These are phyloP conservation scores for Phortica magna DNA, from an alignment of 2,888 invertebrate species.

Conservation along the genomic window DNA sequence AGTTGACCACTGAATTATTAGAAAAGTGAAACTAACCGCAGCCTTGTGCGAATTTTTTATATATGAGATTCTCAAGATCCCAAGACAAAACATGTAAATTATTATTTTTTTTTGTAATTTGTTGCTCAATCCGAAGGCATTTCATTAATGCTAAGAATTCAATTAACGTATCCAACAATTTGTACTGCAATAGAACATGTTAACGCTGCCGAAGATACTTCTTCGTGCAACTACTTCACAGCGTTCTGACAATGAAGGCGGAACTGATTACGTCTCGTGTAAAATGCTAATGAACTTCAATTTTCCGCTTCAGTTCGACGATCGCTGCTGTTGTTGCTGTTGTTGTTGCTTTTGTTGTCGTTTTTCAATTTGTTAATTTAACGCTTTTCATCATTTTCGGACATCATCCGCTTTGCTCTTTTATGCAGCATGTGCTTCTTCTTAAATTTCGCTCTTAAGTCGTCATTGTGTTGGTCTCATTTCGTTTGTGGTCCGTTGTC, in stretches of 20 bases:
- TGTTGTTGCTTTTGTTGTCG: constrained; percentile 34
- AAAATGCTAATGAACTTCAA: constrained; percentile 45
- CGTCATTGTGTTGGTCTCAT: constrained; percentile 40
- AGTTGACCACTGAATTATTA: too few relatives aligned
- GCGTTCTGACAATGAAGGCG: not conserved
- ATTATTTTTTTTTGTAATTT: too few relatives aligned
- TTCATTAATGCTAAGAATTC: too few relatives aligned
- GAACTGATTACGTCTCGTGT: constrained; percentile 31
- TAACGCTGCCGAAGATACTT: not conserved
- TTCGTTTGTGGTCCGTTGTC: constrained; percentile 50
- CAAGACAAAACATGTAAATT: too few relatives aligned
- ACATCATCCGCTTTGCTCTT: constrained; percentile 52
- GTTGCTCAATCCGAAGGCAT: too few relatives aligned
- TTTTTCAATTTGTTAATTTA: constrained; percentile 65
- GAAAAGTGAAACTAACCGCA: too few relatives aligned
- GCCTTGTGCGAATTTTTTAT: too few relatives aligned
- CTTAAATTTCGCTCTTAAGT: constrained; percentile 26
- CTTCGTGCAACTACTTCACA: not conserved
- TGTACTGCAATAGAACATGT: not conserved
- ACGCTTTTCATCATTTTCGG: constrained; percentile 52
- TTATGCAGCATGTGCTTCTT: not conserved
- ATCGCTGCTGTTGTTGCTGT: not conserved
- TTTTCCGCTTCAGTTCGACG: constrained; percentile 7
- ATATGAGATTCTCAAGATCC: too few relatives aligned
- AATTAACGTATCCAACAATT: not conserved